Evolutionary conservation across 2,797 vertebrate genomes (phyloP), one percentile per base, ranked within the genome.

Genomic region (Rhinatrema bivittatum): DNA sequence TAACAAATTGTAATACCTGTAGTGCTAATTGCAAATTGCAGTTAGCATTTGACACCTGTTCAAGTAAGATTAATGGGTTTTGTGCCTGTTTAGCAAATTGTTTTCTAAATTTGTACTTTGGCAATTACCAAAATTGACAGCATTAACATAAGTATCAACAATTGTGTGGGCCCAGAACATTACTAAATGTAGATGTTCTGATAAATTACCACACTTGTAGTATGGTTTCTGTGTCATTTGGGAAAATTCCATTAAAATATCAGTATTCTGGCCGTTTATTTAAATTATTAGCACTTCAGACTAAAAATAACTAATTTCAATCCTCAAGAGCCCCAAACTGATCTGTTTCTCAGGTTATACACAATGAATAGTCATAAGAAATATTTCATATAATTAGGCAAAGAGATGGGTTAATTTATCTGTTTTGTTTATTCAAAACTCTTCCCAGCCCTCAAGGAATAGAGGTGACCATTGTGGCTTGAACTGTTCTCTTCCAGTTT

Each of bases 121-220:
- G 23, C 20, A 53, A 27, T 62, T 52, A 57, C 32, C 49, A 29
- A 16, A 54, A 53, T 62, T 57, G 43, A 48, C 14, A 46, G 23
- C 10, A 37, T 35, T 60, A 49, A 25, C 21, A 33, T 20, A 56
- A 58, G 58, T 32, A 58, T 44, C 23, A 37, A 50, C 28, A 42
- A 17, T 27, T 12, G 3, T 38, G 5, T 7, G 29, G n/a, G 11
- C 31, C 32, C 5, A 25, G 28, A 58, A 25, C 20, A 38, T 53
- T 35, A 42, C 16, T 27, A 46, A 58, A 53, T 52, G 5, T 26
- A 22, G 20, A 42, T 32, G 42, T 45, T 15, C 36, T 14, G 32
- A 4, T 15, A 37, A 60, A 42, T 55, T 25, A 30, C 19, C 45
- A 26, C 20, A 32, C 26, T 42, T 51, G 11, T n/a, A n/a, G n/a